Evolutionary conservation across 1,140 invertebrate genomes (phyloP).

Genomic region (Drosophila miranda): DNA sequence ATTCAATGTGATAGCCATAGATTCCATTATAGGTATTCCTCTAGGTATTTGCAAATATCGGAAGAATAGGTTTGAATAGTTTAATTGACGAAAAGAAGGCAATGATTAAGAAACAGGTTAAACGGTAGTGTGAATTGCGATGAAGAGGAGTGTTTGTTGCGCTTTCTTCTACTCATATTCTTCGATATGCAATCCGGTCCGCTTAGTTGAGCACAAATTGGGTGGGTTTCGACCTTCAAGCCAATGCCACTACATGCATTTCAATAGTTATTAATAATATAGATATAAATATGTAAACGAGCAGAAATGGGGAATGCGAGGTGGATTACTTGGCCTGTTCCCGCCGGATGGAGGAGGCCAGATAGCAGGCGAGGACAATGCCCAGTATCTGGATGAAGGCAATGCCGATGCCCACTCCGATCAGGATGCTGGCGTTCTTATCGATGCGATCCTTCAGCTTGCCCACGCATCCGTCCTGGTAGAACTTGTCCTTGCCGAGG

Average conservation of each 20-base stretch:
- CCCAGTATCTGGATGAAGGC: slow-evolving; percentile 85
- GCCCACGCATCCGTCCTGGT: slow-evolving; percentile 83
- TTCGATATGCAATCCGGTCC: slow-evolving; percentile 1
- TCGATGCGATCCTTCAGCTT: slow-evolving; percentile 84
- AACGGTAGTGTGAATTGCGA: no score
- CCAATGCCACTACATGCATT: slow-evolving; percentile 8
- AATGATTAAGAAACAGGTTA: no score
- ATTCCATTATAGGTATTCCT: no score
- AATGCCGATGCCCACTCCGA: slow-evolving; percentile 87
- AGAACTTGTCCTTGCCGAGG: slow-evolving; percentile 74
- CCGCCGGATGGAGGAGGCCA: slow-evolving; percentile 84
- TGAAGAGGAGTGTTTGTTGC: slow-evolving; percentile 13
- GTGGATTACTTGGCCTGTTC: slow-evolving; percentile 70
- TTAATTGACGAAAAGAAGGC: not conserved
- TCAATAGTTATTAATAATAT: slow-evolving; percentile 2
- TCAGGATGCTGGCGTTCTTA: slow-evolving; percentile 84
- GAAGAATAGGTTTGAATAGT: no score
- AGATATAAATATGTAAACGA: not conserved
- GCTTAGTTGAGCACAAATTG: slow-evolving; percentile 25
- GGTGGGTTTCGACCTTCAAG: not conserved
- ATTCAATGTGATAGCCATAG: no score
- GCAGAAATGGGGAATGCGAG: not conserved
- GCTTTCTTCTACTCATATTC: slow-evolving; percentile 19
- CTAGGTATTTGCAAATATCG: no score
- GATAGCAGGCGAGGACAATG: slow-evolving; percentile 84